These are phyloP conservation scores for Rhagologus leucostigma DNA, from an alignment of 2,113 vertebrate species.

Conservation along the genomic window DNA sequence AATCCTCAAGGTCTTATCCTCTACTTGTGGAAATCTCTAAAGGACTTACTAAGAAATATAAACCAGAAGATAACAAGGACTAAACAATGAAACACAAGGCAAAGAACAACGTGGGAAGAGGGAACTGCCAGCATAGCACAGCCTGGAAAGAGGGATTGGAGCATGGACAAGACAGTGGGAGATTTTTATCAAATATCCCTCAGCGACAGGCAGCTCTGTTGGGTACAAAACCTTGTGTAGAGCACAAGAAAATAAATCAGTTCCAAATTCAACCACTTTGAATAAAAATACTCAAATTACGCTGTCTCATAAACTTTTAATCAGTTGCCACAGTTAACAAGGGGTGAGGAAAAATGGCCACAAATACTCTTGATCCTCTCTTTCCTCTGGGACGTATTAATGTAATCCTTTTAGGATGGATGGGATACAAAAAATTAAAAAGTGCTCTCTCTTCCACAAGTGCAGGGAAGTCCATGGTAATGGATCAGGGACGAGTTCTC, in stretches of 20 bases:
- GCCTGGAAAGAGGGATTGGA: not conserved
- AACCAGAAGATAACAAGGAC: not conserved
- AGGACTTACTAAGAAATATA: not conserved
- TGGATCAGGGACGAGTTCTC: not conserved
- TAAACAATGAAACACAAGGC: not conserved
- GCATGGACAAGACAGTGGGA: not conserved
- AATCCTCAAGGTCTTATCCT: conserved; percentile 6
- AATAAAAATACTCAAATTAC: not conserved
- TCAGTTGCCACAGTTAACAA: not conserved
- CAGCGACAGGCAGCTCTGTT: not conserved
- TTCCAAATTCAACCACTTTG: not conserved
- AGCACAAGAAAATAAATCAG: not conserved
- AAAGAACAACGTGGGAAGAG: not conserved
- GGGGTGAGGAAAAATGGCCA: not conserved
- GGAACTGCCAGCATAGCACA: not conserved
- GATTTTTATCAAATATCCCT: not conserved
- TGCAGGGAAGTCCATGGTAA: not conserved
- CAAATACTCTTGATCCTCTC: not conserved
- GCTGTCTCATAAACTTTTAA: not conserved
- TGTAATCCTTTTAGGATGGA: not conserved
- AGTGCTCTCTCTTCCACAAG: not conserved
- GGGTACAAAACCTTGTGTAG: not conserved
- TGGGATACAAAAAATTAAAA: not conserved
- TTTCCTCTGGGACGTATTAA: not conserved
- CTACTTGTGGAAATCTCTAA: not conserved